phyloP scores from a whole-genome alignment of 2,797 vertebrate species.

The Avahi laniger region DNA sequence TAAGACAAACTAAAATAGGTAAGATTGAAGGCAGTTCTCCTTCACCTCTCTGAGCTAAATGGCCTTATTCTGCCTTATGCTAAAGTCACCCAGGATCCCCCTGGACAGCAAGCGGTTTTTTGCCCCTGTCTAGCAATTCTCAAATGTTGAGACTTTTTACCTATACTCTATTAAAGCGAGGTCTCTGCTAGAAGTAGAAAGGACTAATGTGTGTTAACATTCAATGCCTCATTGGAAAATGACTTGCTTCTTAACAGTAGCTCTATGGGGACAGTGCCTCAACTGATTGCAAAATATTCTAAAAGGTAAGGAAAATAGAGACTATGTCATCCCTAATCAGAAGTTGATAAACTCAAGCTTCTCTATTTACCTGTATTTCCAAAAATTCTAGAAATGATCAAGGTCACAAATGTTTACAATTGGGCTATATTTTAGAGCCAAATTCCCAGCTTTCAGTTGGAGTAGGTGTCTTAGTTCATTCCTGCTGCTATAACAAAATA shows the following conservation, averaged over 20 bases:
- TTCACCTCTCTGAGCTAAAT: background rate
- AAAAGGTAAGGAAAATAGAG: background rate
- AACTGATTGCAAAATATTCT: background rate
- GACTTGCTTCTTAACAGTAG: background rate
- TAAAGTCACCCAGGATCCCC: background rate
- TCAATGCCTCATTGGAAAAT: background rate
- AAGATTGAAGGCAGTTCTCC: background rate
- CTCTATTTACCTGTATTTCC: background rate
- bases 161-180: background rate
- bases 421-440: background rate
- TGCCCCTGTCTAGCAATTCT: background rate
- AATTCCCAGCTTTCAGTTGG: background rate
- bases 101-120: background rate
- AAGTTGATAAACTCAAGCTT: background rate
- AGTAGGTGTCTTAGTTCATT: background rate
- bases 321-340: background rate
- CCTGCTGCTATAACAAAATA: background rate
- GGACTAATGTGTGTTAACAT: background rate
- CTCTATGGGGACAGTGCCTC: background rate
- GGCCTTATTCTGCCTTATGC: background rate
- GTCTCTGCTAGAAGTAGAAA: background rate
- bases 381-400: background rate
- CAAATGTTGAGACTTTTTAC: background rate
- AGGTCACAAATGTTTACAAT: background rate
- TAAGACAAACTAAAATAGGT: slow-evolving; percentile 13